Evolutionary conservation across 2,888 invertebrate genomes (phyloP).

Genomic region (Labia minor): DNA sequence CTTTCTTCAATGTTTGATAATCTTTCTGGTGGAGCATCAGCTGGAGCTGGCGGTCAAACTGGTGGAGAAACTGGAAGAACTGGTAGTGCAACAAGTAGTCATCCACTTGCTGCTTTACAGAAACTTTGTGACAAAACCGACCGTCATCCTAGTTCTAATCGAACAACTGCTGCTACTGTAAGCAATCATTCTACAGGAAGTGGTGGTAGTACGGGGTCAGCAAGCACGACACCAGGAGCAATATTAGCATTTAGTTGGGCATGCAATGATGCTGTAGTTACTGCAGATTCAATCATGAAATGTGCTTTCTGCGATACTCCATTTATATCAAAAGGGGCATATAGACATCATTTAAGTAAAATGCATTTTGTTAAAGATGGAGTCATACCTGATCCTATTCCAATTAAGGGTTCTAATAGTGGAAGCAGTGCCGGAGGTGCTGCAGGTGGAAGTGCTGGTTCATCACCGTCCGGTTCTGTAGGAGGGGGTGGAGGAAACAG

Average conservation of each 20-base stretch:
- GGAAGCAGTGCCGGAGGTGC: constrained; percentile 28
- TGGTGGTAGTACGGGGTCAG: constrained; percentile 30
- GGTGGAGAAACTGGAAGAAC: constrained; percentile 41
- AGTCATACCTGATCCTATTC: constrained; percentile 65
- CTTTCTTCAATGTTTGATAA: constrained; percentile 85
- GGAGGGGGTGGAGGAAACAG: constrained; percentile 26
- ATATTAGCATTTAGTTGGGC: constrained; percentile 90
- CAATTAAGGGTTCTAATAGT: constrained; percentile 45
- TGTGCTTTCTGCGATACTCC: constrained; percentile 92
- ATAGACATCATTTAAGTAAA: constrained; percentile 89
- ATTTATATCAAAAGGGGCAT: constrained; percentile 92
- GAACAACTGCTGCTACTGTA: constrained; percentile 36
- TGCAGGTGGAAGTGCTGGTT: constrained; percentile 32
- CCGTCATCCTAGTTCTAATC: constrained; percentile 44
- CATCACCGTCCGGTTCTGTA: constrained; percentile 37
- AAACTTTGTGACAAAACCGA: constrained; percentile 94
- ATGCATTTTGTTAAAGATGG: constrained; percentile 92
- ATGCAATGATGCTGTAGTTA: constrained; percentile 82
- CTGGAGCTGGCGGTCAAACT: constrained; percentile 29
- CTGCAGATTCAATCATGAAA: constrained; percentile 80
- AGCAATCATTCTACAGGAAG: constrained; percentile 33
- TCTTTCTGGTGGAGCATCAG: constrained; percentile 46
- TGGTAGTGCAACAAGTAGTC: constrained; percentile 57
- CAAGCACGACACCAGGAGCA: constrained; percentile 50
- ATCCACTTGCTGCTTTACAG: constrained; percentile 88